Conservation (phyloP, 2,888 invertebrate species). For the Mesoligia furuncula region DNA sequence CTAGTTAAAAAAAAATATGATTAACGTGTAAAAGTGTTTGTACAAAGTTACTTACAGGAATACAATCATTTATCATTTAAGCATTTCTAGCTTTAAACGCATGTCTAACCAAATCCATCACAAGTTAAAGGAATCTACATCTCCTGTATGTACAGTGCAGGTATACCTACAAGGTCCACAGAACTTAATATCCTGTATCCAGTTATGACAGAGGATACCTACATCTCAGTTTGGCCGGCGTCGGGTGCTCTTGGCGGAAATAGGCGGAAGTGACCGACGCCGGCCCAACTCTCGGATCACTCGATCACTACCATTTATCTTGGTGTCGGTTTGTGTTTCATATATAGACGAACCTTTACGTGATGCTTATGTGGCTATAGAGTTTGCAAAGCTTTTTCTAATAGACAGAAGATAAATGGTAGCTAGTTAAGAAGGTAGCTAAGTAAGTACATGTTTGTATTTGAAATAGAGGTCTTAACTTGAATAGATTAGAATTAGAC, state of each 20-base stretch:
- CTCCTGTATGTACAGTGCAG: not conserved
- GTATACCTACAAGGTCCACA: not conserved
- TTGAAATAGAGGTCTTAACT: not conserved
- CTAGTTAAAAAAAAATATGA: not conserved
- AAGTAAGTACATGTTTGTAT: not conserved
- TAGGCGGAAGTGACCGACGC: conserved; percentile 82
- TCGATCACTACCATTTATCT: conserved; percentile 58
- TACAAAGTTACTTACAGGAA: too few relatives aligned
- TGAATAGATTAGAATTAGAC: too few relatives aligned
- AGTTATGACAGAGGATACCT: conserved; percentile 44
- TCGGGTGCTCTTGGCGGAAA: conserved; percentile 76
- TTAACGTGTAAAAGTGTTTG: too few relatives aligned
- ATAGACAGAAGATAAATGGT: not conserved
- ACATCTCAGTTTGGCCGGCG: conserved; percentile 60
- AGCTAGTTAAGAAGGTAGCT: not conserved
- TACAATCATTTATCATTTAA: not conserved
- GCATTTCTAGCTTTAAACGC: not conserved
- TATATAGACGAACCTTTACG: not conserved
- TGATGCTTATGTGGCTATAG: not conserved
- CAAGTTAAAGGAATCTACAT: not conserved
- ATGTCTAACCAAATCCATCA: not conserved
- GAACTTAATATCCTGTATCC: conserved; percentile 9
- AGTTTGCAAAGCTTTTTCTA: not conserved
- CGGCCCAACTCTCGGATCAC: conserved; percentile 72
- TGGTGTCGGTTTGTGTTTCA: conserved; percentile 24